Evolutionary conservation across 2,113 vertebrate genomes (phyloP).

Genomic region (Gopherus flavomarginatus): DNA sequence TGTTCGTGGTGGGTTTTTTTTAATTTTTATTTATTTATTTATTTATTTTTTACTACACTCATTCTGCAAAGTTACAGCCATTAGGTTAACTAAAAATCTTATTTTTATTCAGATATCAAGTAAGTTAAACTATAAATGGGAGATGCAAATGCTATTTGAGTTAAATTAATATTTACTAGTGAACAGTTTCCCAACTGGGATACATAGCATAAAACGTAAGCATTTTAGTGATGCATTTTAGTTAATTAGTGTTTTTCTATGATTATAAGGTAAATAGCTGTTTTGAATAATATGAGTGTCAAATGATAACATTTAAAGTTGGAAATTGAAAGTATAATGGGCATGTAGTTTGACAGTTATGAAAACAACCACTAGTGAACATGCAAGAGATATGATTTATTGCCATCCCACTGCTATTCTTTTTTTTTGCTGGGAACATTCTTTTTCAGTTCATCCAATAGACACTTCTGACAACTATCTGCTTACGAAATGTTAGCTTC

Average conservation of each 20-base stretch:
- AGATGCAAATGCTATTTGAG: background rate
- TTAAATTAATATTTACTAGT: background rate
- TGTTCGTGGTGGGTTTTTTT: background rate
- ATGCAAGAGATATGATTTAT: background rate
- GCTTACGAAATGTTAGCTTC: fast-evolving
- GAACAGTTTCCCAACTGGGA: background rate
- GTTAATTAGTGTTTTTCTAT: background rate
- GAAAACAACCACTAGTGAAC: fast-evolving
- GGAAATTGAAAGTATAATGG: background rate
- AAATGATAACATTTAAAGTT: background rate
- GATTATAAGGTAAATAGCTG: background rate
- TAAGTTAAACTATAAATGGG: background rate
- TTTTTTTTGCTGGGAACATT: background rate
- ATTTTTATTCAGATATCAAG: background rate
- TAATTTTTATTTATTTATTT: no score
- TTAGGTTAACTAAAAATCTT: background rate
- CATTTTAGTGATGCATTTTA: background rate
- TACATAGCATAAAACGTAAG: background rate
- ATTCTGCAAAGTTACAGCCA: background rate
- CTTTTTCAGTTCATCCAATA: background rate
- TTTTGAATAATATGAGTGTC: background rate
- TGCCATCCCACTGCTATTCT: background rate
- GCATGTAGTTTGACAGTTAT: background rate
- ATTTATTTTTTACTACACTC: fast-evolving
- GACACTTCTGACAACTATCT: background rate